These are phyloP conservation scores for Chelonoidis abingdonii DNA, from an alignment of 2,113 vertebrate genomes.

Conservation along the genomic window DNA sequence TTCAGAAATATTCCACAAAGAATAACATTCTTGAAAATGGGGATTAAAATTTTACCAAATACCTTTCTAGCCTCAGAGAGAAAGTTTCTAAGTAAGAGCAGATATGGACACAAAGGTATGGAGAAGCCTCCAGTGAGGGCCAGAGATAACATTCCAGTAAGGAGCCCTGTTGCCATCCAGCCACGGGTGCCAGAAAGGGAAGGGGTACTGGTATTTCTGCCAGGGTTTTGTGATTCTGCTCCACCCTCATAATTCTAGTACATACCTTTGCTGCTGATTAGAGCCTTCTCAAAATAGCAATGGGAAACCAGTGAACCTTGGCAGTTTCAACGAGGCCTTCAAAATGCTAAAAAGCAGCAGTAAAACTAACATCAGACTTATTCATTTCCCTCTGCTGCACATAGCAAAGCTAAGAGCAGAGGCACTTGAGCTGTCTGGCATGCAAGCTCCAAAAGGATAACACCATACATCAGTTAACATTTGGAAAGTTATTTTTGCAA, in stretches of 20 bases:
- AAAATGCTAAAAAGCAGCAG: background rate
- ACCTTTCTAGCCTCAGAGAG: background rate
- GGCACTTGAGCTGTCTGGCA: background rate
- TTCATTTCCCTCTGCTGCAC: background rate
- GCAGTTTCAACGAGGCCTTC: background rate
- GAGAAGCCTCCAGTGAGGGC: background rate
- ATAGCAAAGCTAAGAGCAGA: background rate
- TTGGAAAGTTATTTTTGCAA: background rate
- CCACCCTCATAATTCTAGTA: background rate
- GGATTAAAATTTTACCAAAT: background rate
- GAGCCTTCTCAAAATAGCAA: background rate
- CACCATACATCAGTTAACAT: background rate
- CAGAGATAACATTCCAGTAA: background rate
- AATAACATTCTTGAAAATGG: background rate
- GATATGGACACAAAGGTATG: background rate
- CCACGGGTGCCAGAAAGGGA: background rate
- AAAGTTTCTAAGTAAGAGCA: background rate
- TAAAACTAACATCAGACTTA: background rate
- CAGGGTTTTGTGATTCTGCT: background rate
- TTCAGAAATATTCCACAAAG: background rate
- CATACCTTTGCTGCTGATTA: background rate
- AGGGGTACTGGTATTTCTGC: background rate
- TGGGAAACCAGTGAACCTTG: background rate
- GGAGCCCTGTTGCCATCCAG: background rate
- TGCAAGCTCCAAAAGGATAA: background rate